A percentile compares a stretch with the other conserved stretches of the same genome.
Conservation (phyloP, 2,797 vertebrate species). For the Gila robusta region DNA sequence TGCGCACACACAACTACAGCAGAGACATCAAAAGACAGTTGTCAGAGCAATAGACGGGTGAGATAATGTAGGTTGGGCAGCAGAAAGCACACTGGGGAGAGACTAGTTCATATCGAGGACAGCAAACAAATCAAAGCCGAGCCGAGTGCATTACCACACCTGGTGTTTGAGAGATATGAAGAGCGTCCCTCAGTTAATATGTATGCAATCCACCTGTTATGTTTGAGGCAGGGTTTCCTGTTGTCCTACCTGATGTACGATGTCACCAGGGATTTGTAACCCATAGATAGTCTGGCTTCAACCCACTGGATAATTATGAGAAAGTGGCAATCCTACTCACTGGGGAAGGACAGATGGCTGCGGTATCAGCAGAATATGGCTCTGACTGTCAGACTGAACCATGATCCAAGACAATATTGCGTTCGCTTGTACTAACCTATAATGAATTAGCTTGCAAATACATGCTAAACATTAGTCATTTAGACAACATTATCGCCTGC, state of each 20-base stretch:
- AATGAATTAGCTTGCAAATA: conserved; percentile 49
- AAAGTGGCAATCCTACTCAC: conserved; percentile 65
- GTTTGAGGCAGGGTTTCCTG: conserved; percentile 48
- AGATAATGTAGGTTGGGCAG: conserved; percentile 52
- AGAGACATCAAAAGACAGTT: conserved; percentile 31
- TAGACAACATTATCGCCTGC: conserved; percentile 33
- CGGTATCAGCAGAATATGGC: conserved; percentile 64
- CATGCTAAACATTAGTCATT: conserved; percentile 39
- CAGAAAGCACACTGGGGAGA: conserved; percentile 9
- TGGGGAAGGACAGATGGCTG: conserved; percentile 71
- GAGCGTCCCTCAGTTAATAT: conserved; percentile 31
- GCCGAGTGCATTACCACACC: conserved; percentile 58
- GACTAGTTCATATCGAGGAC: conserved; percentile 60
- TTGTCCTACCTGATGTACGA: conserved; percentile 54
- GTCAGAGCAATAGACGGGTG: conserved; percentile 60
- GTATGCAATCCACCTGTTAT: conserved; percentile 17
- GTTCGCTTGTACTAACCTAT: conserved; percentile 44
- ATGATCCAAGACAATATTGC: conserved; percentile 46
- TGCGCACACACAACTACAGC: conserved; percentile 13
- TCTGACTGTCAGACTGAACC: conserved; percentile 54
- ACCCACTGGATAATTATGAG: conserved; percentile 67
- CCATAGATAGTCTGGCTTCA: conserved; percentile 65
- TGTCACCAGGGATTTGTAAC: conserved; percentile 56
- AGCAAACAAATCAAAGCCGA: conserved; percentile 62
- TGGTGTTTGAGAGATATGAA: conserved; percentile 57